phyloP scores from a whole-genome alignment of 2,113 vertebrate species.

The Zosterops hypoxanthus region DNA sequence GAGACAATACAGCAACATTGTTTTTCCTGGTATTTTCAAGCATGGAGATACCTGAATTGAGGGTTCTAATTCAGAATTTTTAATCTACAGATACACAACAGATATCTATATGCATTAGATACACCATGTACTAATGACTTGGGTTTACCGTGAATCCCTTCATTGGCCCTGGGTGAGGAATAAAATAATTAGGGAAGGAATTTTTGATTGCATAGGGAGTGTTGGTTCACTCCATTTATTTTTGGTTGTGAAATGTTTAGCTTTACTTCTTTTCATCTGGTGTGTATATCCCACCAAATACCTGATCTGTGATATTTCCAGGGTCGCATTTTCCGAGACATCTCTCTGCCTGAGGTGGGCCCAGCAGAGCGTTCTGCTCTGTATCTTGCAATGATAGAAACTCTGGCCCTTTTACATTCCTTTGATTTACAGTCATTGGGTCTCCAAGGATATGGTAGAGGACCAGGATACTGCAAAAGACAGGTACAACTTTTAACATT shows the following conservation, averaged over 20 bases:
- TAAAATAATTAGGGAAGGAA: neutral
- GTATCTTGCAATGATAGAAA: constrained; percentile 84
- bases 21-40: neutral
- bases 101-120: neutral
- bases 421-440: constrained; percentile 75
- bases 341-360: constrained; percentile 77
- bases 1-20: neutral
- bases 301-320: constrained; percentile 30
- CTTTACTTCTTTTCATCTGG: neutral
- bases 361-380: constrained; percentile 85
- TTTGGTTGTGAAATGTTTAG: neutral
- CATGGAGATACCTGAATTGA: neutral
- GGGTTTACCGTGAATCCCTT: neutral
- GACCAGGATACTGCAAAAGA: constrained; percentile 87
- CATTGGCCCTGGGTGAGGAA: neutral
- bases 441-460: constrained; percentile 83
- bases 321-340: constrained; percentile 90
- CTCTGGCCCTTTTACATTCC: constrained; percentile 85
- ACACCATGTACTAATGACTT: neutral
- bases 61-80: neutral
- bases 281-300: neutral
- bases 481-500: constrained; percentile 76
- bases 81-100: neutral
- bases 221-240: neutral
- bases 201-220: neutral